A percentile compares a stretch with the other conserved stretches of the same genome.
Evolutionary conservation across 2,113 vertebrate species (phyloP).

Genomic region (Carassius gibelio): DNA sequence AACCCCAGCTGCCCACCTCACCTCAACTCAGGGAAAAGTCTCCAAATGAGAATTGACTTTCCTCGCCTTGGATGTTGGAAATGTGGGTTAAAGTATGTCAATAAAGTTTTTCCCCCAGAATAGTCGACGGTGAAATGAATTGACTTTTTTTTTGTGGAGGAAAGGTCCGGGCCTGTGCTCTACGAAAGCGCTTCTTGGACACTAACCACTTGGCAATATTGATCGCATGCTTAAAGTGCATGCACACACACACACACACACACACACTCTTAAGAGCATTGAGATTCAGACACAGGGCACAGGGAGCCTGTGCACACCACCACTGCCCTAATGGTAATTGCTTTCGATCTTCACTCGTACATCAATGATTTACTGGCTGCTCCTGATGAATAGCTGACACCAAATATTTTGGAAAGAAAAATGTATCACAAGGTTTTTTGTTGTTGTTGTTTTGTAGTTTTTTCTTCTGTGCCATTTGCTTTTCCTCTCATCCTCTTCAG

Average conservation of each 20-base stretch:
- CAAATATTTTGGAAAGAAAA: slow-evolving; percentile 89
- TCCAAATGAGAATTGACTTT: slow-evolving; percentile 63
- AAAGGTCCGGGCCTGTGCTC: slow-evolving; percentile 70
- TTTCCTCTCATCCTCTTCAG: background rate
- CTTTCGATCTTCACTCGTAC: slow-evolving; percentile 91
- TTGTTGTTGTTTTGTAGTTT: slow-evolving; percentile 58
- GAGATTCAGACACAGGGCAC: slow-evolving; percentile 86
- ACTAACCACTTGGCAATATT: slow-evolving; percentile 89
- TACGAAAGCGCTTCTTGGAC: slow-evolving; percentile 76
- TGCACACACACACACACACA: slow-evolving; percentile 66
- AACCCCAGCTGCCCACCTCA: slow-evolving; percentile 59
- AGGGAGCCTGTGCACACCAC: slow-evolving; percentile 80
- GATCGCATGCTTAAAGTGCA: slow-evolving; percentile 95
- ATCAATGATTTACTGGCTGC: slow-evolving; percentile 83
- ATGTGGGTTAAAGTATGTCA: slow-evolving; percentile 94
- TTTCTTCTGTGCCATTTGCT: slow-evolving; percentile 38
- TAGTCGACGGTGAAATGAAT: slow-evolving; percentile 82
- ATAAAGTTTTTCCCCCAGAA: slow-evolving; percentile 90
- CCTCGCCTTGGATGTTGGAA: slow-evolving; percentile 76
- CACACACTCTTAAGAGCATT: slow-evolving; percentile 80
- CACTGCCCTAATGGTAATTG: slow-evolving; percentile 95
- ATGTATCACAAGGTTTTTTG: slow-evolving; percentile 65
- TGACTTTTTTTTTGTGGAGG: slow-evolving; percentile 84
- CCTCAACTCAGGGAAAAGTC: slow-evolving; percentile 72
- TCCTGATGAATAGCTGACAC: slow-evolving; percentile 83